A percentile compares a stretch with the other conserved stretches of the same genome.
These are phyloP conservation scores for Bostrychus sinensis DNA, from an alignment of 2,113 vertebrate species.

Conservation along the genomic window DNA sequence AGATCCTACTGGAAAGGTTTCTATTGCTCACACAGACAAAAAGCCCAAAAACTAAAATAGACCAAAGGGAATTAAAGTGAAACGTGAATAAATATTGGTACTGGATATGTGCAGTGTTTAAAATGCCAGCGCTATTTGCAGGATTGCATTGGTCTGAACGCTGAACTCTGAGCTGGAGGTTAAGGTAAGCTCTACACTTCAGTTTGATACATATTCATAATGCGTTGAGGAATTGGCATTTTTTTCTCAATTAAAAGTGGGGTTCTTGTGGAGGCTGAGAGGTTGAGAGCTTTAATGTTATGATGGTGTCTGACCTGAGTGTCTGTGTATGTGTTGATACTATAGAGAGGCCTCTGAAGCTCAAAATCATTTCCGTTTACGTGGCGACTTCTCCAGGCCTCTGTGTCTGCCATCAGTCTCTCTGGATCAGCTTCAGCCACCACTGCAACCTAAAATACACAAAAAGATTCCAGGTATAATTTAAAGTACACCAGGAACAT, in stretches of 20 bases:
- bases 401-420: constrained; percentile 87
- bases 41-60: no score
- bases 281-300: background rate
- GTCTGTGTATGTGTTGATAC: constrained; percentile 87
- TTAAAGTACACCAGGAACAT: no score
- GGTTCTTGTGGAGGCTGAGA: background rate
- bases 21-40: no score
- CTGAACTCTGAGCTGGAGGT: background rate
- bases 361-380: constrained; percentile 75
- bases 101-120: background rate
- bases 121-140: background rate
- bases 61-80: no score
- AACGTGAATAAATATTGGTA: no score
- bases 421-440: constrained; percentile 83
- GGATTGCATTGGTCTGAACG: background rate
- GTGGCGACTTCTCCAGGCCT: constrained; percentile 82
- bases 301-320: constrained; percentile 88
- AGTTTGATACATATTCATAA: no score
- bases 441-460: constrained; percentile 80
- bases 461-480: background rate
- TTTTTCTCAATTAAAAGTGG: no score
- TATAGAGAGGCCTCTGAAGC: constrained; percentile 88
- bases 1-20: no score
- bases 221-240: no score
- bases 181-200: no score